A percentile compares a stretch with the other conserved stretches of the same genome.
Conservation (phyloP, 2,113 vertebrate species). For the Blennius ocellaris region DNA sequence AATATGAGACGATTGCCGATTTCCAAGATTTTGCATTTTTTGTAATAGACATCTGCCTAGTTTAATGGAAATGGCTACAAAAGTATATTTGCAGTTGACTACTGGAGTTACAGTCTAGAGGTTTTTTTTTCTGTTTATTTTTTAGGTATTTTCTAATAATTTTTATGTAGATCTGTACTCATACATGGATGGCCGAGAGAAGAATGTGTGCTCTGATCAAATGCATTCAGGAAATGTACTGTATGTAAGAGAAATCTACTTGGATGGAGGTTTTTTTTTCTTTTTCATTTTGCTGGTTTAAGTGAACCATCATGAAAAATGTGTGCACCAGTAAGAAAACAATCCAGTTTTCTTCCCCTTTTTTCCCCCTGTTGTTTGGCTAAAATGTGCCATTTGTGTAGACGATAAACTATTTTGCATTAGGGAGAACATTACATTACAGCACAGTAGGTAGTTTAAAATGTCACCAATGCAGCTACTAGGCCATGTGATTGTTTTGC, state of each 20-base stretch:
- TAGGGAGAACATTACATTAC: conserved; percentile 3
- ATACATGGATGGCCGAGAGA: neutral
- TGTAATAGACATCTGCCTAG: neutral
- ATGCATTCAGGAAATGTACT: neutral
- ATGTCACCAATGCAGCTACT: conserved; percentile 17
- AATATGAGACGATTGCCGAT: neutral
- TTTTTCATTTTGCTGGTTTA: neutral
- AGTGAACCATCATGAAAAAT: neutral
- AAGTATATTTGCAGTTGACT: neutral
- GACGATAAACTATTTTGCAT: conserved; percentile 24
- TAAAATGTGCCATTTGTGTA: conserved; percentile 51
- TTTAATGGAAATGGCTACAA: neutral
- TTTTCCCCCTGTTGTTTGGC: conserved; percentile 5
- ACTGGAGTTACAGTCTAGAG: neutral
- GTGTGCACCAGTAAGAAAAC: neutral
- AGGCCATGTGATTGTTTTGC: conserved; percentile 18
- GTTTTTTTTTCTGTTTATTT: too few species aligned
- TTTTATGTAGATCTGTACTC: neutral
- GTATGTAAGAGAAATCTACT: neutral
- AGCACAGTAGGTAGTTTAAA: conserved; percentile 19
- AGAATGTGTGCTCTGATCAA: conserved; percentile 4
- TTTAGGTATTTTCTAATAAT: neutral
- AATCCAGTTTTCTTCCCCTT: neutral
- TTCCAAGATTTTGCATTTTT: conserved; percentile 5
- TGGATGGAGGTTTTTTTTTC: neutral